phyloP scores from a whole-genome alignment of 2,888 invertebrate genomes.

The Leucophenga maculata region DNA sequence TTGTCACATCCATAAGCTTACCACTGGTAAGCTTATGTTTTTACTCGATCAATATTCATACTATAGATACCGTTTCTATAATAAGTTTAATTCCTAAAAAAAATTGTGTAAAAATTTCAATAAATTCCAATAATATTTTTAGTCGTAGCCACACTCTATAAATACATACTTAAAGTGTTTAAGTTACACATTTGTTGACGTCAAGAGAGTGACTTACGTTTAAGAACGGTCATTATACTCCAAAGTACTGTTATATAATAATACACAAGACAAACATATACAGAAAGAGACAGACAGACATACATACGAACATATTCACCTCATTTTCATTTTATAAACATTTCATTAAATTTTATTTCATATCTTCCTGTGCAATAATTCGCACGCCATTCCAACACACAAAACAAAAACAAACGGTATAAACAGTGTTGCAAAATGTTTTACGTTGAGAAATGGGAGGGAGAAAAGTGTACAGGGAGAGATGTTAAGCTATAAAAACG shows the following conservation, averaged over 20 bases:
- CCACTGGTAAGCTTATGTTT: no score
- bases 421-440: neutral
- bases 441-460: neutral
- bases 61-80: no score
- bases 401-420: constrained; percentile 40
- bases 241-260: constrained; percentile 18
- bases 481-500: neutral
- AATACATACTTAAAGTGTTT: neutral
- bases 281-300: neutral
- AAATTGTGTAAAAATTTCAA: no score
- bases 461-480: neutral
- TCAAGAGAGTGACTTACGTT: no score
- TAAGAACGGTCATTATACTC: constrained; percentile 17
- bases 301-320: constrained; percentile 34
- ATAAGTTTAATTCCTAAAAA: no score
- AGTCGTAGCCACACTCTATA: no score
- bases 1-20: no score
- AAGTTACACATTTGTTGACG: neutral
- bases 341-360: constrained; percentile 65
- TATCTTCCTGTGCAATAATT: constrained; percentile 65
- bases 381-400: constrained; percentile 58
- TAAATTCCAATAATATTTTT: no score
- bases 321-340: constrained; percentile 64
- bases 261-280: constrained; percentile 3
- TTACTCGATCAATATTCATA: no score